Conservation (phyloP, 2,113 vertebrate species). For the Chloropsis cyanopogon region DNA sequence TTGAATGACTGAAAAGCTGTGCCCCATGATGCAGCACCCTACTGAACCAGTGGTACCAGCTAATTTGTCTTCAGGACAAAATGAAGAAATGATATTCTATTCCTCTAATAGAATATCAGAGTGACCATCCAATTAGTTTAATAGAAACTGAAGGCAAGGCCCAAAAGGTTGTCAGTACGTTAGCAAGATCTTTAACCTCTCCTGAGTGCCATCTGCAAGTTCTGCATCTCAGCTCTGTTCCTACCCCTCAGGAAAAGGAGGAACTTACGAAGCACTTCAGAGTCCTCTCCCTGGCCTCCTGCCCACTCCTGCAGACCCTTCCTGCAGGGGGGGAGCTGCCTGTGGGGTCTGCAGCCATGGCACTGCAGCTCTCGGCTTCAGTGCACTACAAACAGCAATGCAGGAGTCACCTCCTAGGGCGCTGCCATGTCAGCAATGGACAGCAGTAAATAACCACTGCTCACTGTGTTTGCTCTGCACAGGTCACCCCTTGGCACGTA, state of each 20-base stretch:
- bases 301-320: neutral
- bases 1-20: neutral
- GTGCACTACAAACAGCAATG: fast-evolving
- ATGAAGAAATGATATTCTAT: too few species aligned
- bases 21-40: neutral
- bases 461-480: neutral
- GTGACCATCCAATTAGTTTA: neutral
- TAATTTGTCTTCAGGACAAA: neutral
- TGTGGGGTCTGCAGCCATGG: neutral
- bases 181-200: neutral
- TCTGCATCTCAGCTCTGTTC: neutral
- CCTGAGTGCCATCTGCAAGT: neutral
- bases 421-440: neutral
- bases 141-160: neutral
- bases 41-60: neutral
- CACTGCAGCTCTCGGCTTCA: neutral
- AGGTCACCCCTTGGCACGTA: neutral
- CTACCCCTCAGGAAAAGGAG: neutral
- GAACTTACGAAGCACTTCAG: neutral
- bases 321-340: neutral
- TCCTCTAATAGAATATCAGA: neutral
- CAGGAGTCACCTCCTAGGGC: neutral
- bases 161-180: neutral
- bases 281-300: neutral
- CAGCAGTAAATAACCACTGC: neutral